phyloP scores from a whole-genome alignment of 1,140 invertebrate genomes.

The Bombus difficillimus region DNA sequence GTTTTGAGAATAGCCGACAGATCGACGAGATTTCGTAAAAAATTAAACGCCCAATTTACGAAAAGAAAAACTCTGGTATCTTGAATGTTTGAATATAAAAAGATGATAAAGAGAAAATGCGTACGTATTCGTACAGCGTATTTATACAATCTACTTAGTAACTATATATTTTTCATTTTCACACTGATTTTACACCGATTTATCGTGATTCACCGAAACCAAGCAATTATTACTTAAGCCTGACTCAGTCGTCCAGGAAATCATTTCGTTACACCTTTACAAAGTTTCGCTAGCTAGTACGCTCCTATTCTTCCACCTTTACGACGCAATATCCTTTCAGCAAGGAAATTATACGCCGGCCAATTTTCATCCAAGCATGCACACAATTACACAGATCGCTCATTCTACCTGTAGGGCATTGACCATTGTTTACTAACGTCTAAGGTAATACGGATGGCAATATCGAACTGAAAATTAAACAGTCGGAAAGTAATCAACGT shows the following conservation, averaged over 20 bases:
- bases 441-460: not conserved
- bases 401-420: not conserved
- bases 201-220: not conserved
- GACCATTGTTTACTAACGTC: not conserved
- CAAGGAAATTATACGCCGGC: not conserved
- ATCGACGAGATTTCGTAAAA: too few relatives aligned
- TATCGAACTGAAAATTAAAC: too few relatives aligned
- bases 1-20: too few relatives aligned
- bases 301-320: not conserved
- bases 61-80: too few relatives aligned
- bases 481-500: too few relatives aligned
- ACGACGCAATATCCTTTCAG: not conserved
- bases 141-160: not conserved
- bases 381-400: not conserved
- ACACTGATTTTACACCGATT: not conserved
- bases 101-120: too few relatives aligned
- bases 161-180: not conserved
- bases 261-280: conserved; percentile 17
- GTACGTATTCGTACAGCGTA: too few relatives aligned
- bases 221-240: not conserved
- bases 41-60: too few relatives aligned
- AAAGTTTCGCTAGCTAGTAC: not conserved
- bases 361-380: not conserved
- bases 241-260: conserved; percentile 17
- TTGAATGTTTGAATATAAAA: too few relatives aligned